Percentiles rank a stretch among this genome's conserved stretches.
Evolutionary conservation across 2,888 invertebrate species (phyloP).

Genomic region (Meiosimyza platycephala): DNA sequence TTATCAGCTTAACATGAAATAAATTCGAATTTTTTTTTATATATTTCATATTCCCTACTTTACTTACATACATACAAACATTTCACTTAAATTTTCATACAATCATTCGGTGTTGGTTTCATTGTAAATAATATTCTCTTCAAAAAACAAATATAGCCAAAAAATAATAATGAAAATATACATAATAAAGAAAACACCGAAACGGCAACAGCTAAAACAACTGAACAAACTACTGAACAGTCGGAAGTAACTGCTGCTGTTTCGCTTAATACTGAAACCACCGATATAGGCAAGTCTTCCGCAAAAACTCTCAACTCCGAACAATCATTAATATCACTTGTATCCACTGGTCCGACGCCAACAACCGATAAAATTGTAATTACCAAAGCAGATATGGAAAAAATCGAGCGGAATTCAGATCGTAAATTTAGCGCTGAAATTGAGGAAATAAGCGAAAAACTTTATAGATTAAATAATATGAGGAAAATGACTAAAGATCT

Average conservation of each 20-base stretch:
- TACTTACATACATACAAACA: slow-evolving; percentile 42
- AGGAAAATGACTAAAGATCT: slow-evolving; percentile 66
- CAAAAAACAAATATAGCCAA: neutral
- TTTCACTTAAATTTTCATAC: slow-evolving; percentile 32
- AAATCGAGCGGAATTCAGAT: slow-evolving; percentile 60
- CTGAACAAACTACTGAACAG: slow-evolving; percentile 20
- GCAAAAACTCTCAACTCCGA: slow-evolving; percentile 49
- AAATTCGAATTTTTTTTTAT: slow-evolving; percentile 50
- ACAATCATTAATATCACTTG: slow-evolving; percentile 55
- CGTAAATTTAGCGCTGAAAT: slow-evolving; percentile 62
- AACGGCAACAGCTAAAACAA: neutral
- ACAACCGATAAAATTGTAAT: neutral
- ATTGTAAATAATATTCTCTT: slow-evolving; percentile 28
- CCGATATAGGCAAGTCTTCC: slow-evolving; percentile 37
- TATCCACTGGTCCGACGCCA: slow-evolving; percentile 43
- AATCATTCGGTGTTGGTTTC: slow-evolving; percentile 59
- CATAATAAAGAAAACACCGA: slow-evolving; percentile 53
- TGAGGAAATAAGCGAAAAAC: slow-evolving; percentile 65
- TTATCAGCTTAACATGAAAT: slow-evolving; percentile 39
- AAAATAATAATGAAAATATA: slow-evolving; percentile 27
- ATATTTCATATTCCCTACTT: slow-evolving; percentile 44
- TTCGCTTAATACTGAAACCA: neutral
- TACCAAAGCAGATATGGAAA: slow-evolving; percentile 58
- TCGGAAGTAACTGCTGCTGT: neutral
- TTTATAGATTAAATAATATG: slow-evolving; percentile 64